Evolutionary conservation across 2,797 vertebrate species (phyloP), one percentile per base, ranked within the genome.

Genomic region (Argya squamiceps): DNA sequence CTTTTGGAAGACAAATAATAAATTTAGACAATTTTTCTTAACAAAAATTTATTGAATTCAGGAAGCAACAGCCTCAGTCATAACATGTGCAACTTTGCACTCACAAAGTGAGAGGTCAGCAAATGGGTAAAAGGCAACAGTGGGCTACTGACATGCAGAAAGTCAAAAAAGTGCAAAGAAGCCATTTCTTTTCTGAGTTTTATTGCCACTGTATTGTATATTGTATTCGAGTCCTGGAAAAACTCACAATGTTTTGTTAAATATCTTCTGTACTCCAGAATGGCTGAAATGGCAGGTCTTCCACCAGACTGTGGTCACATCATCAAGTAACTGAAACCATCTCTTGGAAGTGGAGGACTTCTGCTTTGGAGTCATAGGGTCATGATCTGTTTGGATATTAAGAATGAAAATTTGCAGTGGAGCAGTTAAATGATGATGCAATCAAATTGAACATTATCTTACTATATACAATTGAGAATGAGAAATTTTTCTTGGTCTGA

Each of bases 71-170:
- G 21, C 8, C 26, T 88, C 39, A 62, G 58, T 76, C 17, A 22
- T 64, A 37, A 62, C 0, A 6, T 27, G 5, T 2, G 2, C 20
- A 59, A 24, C 36, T 74, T 63, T 15, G 17, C 23, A 10, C 11
- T 68, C 0, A 0, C 6, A 26, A 55, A 73, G 17, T 41, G 34
- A 36, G 9, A 22, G 46, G 24, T 23, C 5, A 5, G n/a, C 27
- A 87, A 47, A 15, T 50, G 11, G 9, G 11, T 58, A 21, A 46
- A 69, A 83, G 39, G 56, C 44, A 70, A 18, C 22, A 74, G 2
- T 39, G 43, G 20, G 15, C 27, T 23, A 7, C 0, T 69, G 46
- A 41, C 20, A 6, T 39, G 13, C 14, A 73, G 36, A 34, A 91
- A 69, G 26, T 46, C 0, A 9, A 53, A 80, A 29, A 49, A 20